phyloP scores from a whole-genome alignment of 2,888 invertebrate species.

The Sicus ferrugineus region DNA sequence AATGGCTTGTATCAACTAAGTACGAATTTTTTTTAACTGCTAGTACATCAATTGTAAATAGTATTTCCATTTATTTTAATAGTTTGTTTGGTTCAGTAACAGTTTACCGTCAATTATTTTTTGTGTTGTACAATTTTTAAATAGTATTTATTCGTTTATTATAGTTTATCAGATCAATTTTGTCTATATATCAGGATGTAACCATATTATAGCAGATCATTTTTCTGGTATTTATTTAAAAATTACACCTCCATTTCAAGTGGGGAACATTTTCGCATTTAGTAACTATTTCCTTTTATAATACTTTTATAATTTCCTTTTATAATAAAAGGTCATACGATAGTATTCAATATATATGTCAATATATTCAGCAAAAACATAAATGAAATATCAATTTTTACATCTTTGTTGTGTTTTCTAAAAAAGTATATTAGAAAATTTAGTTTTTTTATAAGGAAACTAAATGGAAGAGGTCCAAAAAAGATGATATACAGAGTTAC shows the following conservation, averaged over 20 bases:
- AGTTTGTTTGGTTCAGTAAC: background rate
- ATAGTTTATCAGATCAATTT: background rate
- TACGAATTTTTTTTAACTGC: too few species aligned
- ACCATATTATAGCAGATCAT: background rate
- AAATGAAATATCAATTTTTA: background rate
- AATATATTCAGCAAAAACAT: background rate
- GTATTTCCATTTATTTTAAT: background rate
- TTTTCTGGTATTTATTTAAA: background rate
- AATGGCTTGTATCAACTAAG: too few species aligned
- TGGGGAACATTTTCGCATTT: too few species aligned
- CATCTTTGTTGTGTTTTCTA: background rate
- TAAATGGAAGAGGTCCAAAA: too few species aligned
- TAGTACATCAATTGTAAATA: slow-evolving; percentile 17
- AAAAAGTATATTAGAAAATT: background rate
- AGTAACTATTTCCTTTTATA: background rate
- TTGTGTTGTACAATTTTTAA: background rate
- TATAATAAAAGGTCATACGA: too few species aligned
- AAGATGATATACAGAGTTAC: too few species aligned
- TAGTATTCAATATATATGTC: background rate
- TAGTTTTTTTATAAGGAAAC: too few species aligned
- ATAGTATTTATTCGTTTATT: background rate
- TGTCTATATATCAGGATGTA: background rate
- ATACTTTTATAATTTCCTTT: background rate
- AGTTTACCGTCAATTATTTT: background rate
- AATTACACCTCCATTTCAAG: too few species aligned